Evolutionary conservation across 2,113 vertebrate genomes (phyloP), one percentile per base, ranked within the genome.

Genomic region (Mionectes macconnelli): DNA sequence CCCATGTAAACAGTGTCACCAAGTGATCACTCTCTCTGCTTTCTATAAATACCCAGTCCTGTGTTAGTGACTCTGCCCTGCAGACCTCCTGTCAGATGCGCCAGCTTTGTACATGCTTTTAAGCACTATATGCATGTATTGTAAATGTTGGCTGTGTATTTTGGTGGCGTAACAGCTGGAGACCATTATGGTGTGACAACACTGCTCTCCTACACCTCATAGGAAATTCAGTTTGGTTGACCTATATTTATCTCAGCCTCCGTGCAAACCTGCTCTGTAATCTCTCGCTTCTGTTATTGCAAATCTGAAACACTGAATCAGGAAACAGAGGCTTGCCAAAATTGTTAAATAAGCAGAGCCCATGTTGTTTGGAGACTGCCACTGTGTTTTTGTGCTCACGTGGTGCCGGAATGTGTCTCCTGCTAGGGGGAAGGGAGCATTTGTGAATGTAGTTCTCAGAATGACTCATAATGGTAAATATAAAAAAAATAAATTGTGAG

Each of bases 81-180:
- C 72, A 80, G 78, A 87, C 56, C 84, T 75, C 52, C 87, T 86
- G 59, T 92, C 80, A 66, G 47, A 59, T 2, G 2, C 84, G 24
- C 79, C 79, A 64, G 79, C 80, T 86, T 37, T 67, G 67, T 56
- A 39, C 59, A 47, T 69, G 82, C 55, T 94, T 94, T 91, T 87
- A 83, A 95, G 80, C 76, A 19, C 66, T 75, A 1, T 70, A 21
- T 44, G 17, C n/a, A 9, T 86, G 83, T 91, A 74, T 77, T 81
- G 68, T 92, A 93, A 97, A 75, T 17, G 93, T 53, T 93, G 59
- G 66, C 90, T 78, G 66, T 67, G 88, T 79, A 69, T 95, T 94
- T 94, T 87, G 66, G 88, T 96, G 80, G 76, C 1, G 1, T 60
- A 93, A 93, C 93, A 96, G 92, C 94, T 96, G 96, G 88, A 87